These are phyloP conservation scores for Andrena dorsata DNA, from an alignment of 2,888 invertebrate genomes.

Conservation along the genomic window DNA sequence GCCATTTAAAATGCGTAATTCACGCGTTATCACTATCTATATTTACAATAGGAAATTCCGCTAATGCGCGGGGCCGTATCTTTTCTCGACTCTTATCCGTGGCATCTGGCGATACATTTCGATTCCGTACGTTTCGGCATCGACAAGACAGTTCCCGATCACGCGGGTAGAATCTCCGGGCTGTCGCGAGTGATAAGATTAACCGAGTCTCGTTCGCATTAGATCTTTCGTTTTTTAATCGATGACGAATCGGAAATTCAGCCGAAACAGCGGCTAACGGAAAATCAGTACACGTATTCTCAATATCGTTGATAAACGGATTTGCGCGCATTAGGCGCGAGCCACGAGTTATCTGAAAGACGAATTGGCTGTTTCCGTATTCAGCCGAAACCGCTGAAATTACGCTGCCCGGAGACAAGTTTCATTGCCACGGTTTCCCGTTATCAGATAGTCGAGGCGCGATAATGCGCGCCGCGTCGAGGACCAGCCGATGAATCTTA, in stretches of 20 bases:
- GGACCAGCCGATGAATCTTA: constrained; percentile 5
- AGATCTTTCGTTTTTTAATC: constrained; percentile 49
- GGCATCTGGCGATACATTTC: constrained; percentile 39
- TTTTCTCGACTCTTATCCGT: constrained; percentile 57
- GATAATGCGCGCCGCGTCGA: constrained; percentile 23
- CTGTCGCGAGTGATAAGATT: constrained; percentile 70
- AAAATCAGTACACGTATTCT: neutral
- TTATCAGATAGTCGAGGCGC: constrained; percentile 34
- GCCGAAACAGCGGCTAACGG: neutral
- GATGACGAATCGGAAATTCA: constrained; percentile 9
- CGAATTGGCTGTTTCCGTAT: neutral
- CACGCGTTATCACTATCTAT: neutral
- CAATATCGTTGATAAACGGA: neutral
- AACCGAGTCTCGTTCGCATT: constrained; percentile 45
- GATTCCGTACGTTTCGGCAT: constrained; percentile 35
- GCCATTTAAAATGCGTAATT: neutral
- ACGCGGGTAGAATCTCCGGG: constrained; percentile 54
- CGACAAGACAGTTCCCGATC: constrained; percentile 58
- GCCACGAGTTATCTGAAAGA: neutral
- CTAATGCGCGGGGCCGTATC: constrained; percentile 6
- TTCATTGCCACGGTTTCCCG: constrained; percentile 36
- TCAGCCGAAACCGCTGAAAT: constrained; percentile 9
- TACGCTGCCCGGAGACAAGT: neutral
- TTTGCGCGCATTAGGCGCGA: no score
- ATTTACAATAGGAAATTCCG: neutral